These are phyloP conservation scores for Conus ventricosus DNA, from an alignment of 1,140 invertebrate species.

Conservation along the genomic window DNA sequence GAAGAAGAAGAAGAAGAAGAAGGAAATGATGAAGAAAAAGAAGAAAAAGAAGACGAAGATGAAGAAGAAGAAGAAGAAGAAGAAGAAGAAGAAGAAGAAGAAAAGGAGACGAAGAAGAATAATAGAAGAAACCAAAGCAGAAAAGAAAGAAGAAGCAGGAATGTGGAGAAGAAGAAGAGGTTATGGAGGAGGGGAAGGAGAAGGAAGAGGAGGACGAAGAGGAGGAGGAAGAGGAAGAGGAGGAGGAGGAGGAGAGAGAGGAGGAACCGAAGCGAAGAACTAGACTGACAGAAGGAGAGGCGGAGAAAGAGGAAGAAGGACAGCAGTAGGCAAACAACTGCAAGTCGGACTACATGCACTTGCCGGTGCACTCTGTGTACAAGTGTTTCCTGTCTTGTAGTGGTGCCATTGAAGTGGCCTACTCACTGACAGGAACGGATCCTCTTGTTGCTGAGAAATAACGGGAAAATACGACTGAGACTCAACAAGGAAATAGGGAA, in stretches of 20 bases:
- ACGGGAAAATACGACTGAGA: too few relatives aligned
- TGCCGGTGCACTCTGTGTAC: too few relatives aligned
- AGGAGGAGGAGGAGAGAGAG: neutral
- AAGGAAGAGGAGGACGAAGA: neutral
- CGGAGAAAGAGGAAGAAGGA: neutral
- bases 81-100: neutral
- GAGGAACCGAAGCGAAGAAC: neutral
- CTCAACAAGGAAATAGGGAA: too few relatives aligned
- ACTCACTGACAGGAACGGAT: too few relatives aligned
- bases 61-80: neutral
- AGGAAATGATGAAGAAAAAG: neutral
- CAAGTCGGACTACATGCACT: too few relatives aligned
- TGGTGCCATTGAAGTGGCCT: too few relatives aligned
- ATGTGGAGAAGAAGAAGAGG: too few relatives aligned
- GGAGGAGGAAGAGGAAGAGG: neutral
- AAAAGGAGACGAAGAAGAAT: too few relatives aligned
- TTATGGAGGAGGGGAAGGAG: too few relatives aligned
- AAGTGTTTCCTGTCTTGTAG: too few relatives aligned
- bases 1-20: neutral
- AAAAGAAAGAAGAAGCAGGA: neutral
- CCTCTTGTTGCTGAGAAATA: too few relatives aligned
- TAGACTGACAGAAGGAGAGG: neutral
- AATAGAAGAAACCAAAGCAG: neutral
- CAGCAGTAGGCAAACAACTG: too few relatives aligned
- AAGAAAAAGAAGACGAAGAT: neutral